Base-by-base conservation (phyloP, 2,888 invertebrate species). In the Synergus gifuensis region DNA sequence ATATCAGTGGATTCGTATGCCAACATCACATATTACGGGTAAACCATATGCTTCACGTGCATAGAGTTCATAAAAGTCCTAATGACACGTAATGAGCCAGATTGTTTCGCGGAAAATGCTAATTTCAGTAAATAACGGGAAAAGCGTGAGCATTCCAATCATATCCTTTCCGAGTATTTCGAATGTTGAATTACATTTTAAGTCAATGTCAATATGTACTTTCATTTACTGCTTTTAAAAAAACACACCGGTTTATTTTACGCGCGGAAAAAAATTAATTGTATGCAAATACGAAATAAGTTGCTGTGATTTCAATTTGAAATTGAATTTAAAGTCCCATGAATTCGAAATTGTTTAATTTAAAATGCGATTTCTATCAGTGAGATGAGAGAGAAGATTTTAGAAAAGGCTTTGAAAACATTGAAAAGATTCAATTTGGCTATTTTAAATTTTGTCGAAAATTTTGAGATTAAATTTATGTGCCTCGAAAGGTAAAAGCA, bases 1-100 rank as follows among this genome's bases (percentile, higher is more conserved):
- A 73, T 49, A 73, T 73, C 40, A 73, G 54, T n/a, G 73, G 11
- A 73, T 73, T 73, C 54, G 54, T 73, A 73, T 40, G 54, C 54
- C 49, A 36, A 9, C 73, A 73, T 4, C n/a, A 22, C 22, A 22
- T 73, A 12, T 40, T 28, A 28, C 28, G 36, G 2, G 28, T 73
- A 40, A 49, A 69, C 46, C 11, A 28, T 36, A 73, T 36, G n/a
- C n/a, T 36, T 54, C 9, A 54, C 54, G 11, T 73, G 49, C 36
- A 28, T 28, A 54, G 5, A 54, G 49, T 73, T 66, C n/a, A 40
- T 66, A 42, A 66, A 36, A 66, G 28, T 54, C n/a, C 73, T 73
- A 73, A 54, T 49, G n/a, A 49, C 54, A 73, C n/a, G n/a, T 54
- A 28, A 73, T 49, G 36, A 73, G 36, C 12, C 54, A 73, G 49